Evolutionary conservation across 2,888 invertebrate genomes (phyloP).

Genomic region (Drosophila tanythrix): DNA sequence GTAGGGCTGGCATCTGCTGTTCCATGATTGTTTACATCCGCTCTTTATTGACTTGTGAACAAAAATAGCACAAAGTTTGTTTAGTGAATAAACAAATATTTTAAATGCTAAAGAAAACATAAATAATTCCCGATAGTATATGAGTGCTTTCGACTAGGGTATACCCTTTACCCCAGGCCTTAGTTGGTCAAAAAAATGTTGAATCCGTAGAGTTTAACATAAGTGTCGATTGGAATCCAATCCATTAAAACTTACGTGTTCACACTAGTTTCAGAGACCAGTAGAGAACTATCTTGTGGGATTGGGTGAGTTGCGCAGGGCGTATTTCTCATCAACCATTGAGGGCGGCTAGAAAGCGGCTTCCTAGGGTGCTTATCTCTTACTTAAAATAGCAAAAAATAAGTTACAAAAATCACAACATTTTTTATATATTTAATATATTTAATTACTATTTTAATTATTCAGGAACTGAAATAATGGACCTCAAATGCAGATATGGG

Average conservation of each 20-base stretch:
- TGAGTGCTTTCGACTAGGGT: not conserved
- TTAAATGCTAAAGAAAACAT: not conserved
- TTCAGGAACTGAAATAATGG: conserved; percentile 7
- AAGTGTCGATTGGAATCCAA: not conserved
- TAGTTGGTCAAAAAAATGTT: not conserved
- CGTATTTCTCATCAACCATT: too few relatives aligned
- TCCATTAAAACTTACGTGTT: not conserved
- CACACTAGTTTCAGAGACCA: too few relatives aligned
- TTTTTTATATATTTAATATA: not conserved
- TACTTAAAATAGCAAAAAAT: not conserved
- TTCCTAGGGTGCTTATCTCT: not conserved
- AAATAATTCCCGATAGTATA: not conserved
- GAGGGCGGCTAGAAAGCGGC: not conserved
- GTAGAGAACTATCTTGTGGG: too few relatives aligned
- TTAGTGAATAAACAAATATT: not conserved
- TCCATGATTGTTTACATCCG: not conserved
- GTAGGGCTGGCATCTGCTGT: not conserved
- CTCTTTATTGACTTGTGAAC: not conserved
- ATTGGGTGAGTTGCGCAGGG: too few relatives aligned
- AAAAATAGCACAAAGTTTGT: conserved; percentile 2
- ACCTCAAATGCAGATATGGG: conserved; percentile 19
- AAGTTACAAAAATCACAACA: not conserved
- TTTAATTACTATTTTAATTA: not conserved
- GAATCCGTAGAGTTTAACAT: not conserved
- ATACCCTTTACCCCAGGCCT: not conserved